Percentiles rank a stretch among this genome's conserved stretches.
These are phyloP conservation scores for Belgica antarctica DNA, from an alignment of 2,888 invertebrate species.

Conservation along the genomic window DNA sequence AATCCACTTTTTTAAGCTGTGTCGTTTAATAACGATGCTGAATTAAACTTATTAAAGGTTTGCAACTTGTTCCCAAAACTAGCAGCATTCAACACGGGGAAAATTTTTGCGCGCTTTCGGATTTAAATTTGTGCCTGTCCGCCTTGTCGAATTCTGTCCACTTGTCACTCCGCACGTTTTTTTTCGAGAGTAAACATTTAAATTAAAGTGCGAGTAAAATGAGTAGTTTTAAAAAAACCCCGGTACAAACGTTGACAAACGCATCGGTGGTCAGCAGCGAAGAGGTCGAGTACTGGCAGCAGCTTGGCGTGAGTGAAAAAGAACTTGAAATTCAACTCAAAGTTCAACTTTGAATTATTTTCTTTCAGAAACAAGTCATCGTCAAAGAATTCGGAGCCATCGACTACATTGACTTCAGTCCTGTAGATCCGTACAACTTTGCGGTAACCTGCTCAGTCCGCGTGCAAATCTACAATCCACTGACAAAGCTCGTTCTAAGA, in stretches of 20 bases:
- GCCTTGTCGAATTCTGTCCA: no score
- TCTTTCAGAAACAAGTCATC: slow-evolving; percentile 72
- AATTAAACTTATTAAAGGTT: no score
- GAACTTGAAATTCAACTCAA: neutral
- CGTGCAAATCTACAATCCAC: slow-evolving; percentile 83
- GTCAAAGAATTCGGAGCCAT: slow-evolving; percentile 92
- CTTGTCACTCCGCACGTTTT: no score
- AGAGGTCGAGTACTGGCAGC: slow-evolving; percentile 85
- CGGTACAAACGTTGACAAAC: slow-evolving; percentile 67
- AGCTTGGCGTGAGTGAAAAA: slow-evolving; percentile 69
- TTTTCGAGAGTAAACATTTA: no score
- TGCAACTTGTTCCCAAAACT: no score
- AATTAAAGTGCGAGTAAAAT: no score
- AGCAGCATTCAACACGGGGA: no score
- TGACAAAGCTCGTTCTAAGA: slow-evolving; percentile 76
- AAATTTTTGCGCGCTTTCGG: no score
- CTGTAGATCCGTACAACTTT: slow-evolving; percentile 83
- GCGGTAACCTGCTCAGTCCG: slow-evolving; percentile 90
- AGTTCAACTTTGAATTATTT: neutral
- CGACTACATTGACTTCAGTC: slow-evolving; percentile 87
- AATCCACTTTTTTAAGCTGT: no score
- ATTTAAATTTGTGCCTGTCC: no score
- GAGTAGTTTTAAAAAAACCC: slow-evolving; percentile 69
- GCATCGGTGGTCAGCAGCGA: slow-evolving; percentile 67
- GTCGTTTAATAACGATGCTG: no score